These are phyloP conservation scores for Mugil cephalus DNA, from an alignment of 2,113 vertebrate genomes.

Conservation along the genomic window DNA sequence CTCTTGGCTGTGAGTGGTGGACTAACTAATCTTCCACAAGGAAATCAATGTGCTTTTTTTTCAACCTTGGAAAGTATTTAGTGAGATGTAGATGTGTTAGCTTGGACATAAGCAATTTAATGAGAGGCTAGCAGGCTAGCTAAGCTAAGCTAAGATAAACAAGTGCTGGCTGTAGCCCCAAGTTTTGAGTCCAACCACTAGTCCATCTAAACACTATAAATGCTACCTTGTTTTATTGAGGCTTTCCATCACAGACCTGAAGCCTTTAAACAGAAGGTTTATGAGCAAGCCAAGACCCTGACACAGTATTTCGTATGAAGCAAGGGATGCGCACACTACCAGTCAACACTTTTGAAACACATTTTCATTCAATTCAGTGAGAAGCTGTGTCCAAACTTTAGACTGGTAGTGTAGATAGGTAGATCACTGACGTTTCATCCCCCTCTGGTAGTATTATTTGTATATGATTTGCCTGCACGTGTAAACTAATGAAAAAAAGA, in stretches of 20 bases:
- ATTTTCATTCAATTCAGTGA: too few relatives aligned
- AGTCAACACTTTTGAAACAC: too few relatives aligned
- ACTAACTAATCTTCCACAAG: background rate
- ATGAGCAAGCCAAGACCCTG: conserved; percentile 47
- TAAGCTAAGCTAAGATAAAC: too few relatives aligned
- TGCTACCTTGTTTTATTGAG: conserved; percentile 79
- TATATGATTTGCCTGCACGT: conserved; percentile 64
- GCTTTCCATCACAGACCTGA: conserved; percentile 80
- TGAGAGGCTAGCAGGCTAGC: too few relatives aligned
- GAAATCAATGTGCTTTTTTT: too few relatives aligned
- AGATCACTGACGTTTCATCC: background rate
- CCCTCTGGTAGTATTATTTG: conserved; percentile 39
- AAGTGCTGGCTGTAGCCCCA: too few relatives aligned
- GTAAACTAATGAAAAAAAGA: conserved; percentile 49
- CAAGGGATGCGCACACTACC: conserved; percentile 20
- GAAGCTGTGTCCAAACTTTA: too few relatives aligned
- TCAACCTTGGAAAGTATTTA: too few relatives aligned
- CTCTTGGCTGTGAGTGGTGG: background rate
- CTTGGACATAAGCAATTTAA: too few relatives aligned
- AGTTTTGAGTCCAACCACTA: conserved; percentile 84
- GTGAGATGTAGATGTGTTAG: too few relatives aligned
- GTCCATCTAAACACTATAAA: conserved; percentile 84
- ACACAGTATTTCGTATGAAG: conserved; percentile 26
- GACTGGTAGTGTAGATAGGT: too few relatives aligned
- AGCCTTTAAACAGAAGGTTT: conserved; percentile 79